Base-by-base conservation (phyloP, 2,113 vertebrate genomes). In the Bufo gargarizans region DNA sequence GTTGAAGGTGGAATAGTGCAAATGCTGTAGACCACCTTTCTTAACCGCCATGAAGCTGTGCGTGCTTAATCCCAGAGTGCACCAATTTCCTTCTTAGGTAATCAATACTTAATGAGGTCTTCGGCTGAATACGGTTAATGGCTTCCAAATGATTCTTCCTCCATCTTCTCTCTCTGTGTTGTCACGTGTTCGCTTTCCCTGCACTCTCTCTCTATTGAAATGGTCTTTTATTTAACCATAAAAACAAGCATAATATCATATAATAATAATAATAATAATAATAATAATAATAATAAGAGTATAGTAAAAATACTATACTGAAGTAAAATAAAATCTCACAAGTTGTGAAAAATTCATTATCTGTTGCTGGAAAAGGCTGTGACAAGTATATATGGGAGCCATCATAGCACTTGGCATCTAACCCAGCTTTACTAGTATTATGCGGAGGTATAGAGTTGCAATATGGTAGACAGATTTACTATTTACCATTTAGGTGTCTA, bases 31-130 rank as follows among this genome's bases (percentile, higher is more conserved):
- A n/a, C 63, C 67, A 65, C 81, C 45, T 69, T 67, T 69, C 53
- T 22, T 83, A 83, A 83, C 81, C 58, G 63, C 82, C 59, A 71
- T 84, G 63, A 84, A 71, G 82, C 82, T 84, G 82, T 69, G 82
- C 82, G 71, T 86, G 85, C 55, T 78, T 86, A 88, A 88, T 88
- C 80, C 69, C 80, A 83, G 47, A 88, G 80, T 55, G 81, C 76
- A 78, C 81, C 72, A 55, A 78, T 89, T 69, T 89, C 81, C 72
- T 84, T 89, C 56, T 61, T 12, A 17, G 82, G 33, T 83, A 78
- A 84, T 89, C 81, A 89, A 89, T 89, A 89, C 82, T 78, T 77
- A 61, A 89, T 84, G 81, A 89, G 82, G 81, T n/a, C 22, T 77
- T 84, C 43, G 0, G 77, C 61, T 80, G 47, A 79, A 87, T 69